Conservation (phyloP, 2,797 vertebrate genomes). For the Kryptolebias ocellatus region DNA sequence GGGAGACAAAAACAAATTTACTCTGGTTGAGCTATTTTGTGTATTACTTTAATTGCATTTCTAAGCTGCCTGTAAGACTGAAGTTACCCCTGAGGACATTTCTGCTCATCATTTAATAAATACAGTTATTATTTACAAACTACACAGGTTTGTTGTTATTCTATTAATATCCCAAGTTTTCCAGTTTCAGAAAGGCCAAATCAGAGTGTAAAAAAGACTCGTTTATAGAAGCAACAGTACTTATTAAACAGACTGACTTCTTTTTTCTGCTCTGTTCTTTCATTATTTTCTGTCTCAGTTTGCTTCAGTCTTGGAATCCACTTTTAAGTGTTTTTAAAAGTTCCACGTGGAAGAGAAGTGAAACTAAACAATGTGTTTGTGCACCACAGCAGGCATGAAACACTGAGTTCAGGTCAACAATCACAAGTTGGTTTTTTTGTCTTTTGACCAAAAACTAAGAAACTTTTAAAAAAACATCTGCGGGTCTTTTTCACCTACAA, state of each 20-base stretch:
- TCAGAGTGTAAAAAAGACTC: not conserved
- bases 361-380: too few species aligned
- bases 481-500: too few species aligned
- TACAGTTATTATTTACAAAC: slow-evolving; percentile 12
- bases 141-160: slow-evolving; percentile 10
- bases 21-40: slow-evolving; percentile 52
- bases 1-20: slow-evolving; percentile 65
- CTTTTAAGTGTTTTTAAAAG: too few species aligned
- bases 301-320: too few species aligned
- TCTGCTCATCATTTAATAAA: slow-evolving; percentile 25
- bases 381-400: too few species aligned
- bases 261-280: not conserved
- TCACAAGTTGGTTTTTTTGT: too few species aligned
- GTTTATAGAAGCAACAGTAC: too few species aligned
- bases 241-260: too few species aligned
- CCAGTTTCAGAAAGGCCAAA: not conserved
- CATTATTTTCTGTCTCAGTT: not conserved
- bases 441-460: too few species aligned
- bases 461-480: too few species aligned
- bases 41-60: slow-evolving; percentile 55
- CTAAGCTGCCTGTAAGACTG: slow-evolving; percentile 31
- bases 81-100: slow-evolving; percentile 15
- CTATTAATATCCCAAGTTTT: not conserved
- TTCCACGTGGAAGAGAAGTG: too few species aligned
- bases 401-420: too few species aligned